phyloP scores from a whole-genome alignment of 1,140 invertebrate genomes.

The Heliconius nattereri region DNA sequence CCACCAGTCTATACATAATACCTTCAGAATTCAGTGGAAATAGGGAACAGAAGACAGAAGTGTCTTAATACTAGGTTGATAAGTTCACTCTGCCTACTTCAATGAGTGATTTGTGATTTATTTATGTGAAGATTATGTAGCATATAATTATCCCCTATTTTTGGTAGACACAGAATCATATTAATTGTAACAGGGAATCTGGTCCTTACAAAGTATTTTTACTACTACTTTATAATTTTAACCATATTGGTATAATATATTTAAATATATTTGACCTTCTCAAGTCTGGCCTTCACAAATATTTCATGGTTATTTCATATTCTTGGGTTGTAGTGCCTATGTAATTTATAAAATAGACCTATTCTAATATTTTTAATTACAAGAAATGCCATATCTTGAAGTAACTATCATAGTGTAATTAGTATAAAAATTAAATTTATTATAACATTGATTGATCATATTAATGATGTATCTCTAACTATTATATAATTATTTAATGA shows the following conservation, averaged over 20 bases:
- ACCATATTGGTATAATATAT: background rate
- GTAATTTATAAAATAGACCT: background rate
- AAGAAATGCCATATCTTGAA: background rate
- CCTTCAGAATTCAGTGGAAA: no score
- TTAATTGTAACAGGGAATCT: no score
- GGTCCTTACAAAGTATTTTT: no score
- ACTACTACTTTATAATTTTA: no score
- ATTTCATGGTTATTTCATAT: slow-evolving; percentile 10
- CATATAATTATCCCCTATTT: no score
- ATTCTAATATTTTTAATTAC: background rate
- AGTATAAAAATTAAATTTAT: background rate
- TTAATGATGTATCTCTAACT: background rate
- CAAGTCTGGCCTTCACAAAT: background rate
- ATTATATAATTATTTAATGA: background rate
- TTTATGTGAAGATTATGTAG: no score
- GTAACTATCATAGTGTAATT: background rate
- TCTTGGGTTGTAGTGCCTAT: background rate
- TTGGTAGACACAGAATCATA: no score
- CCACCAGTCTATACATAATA: no score
- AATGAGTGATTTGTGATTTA: no score
- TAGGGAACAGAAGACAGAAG: no score
- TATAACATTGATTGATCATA: background rate
- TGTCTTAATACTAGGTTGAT: no score
- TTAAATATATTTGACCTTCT: slow-evolving; percentile 5
- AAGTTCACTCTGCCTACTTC: no score